Evolutionary conservation across 2,888 invertebrate species (phyloP).

Genomic region (Byasa hedistus): DNA sequence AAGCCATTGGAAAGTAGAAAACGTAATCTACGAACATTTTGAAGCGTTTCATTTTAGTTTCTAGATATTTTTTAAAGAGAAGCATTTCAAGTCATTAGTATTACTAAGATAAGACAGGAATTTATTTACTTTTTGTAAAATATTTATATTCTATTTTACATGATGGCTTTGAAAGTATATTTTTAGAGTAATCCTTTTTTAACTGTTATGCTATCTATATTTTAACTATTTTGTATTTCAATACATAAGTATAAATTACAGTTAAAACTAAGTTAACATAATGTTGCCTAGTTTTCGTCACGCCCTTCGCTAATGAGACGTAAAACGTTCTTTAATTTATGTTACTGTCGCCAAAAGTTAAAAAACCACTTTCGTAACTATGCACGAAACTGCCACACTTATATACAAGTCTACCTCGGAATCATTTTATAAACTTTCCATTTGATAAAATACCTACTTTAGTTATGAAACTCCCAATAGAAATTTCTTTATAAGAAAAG

Average conservation of each 20-base stretch:
- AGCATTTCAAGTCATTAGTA: not conserved
- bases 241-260: not conserved
- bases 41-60: constrained; percentile 33
- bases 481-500: not conserved
- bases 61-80: constrained; percentile 4
- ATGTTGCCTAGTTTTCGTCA: constrained; percentile 45
- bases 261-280: constrained; percentile 18
- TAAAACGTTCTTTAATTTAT: constrained; percentile 59
- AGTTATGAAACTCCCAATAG: constrained; percentile 31
- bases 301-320: constrained; percentile 64
- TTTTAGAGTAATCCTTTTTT: not conserved
- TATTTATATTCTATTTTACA: not conserved
- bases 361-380: constrained; percentile 61
- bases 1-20: constrained; percentile 79
- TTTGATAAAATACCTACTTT: constrained; percentile 29
- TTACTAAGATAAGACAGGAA: not conserved
- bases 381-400: constrained; percentile 49
- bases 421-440: constrained; percentile 37
- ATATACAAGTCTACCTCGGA: constrained; percentile 37
- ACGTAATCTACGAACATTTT: constrained; percentile 60
- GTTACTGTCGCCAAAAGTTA: constrained; percentile 67
- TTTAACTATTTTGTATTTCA: not conserved
- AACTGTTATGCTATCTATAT: not conserved
- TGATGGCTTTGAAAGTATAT: not conserved
- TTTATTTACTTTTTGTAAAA: not conserved